Conservation (phyloP, 2,888 invertebrate species). For the Leuctra nigra region DNA sequence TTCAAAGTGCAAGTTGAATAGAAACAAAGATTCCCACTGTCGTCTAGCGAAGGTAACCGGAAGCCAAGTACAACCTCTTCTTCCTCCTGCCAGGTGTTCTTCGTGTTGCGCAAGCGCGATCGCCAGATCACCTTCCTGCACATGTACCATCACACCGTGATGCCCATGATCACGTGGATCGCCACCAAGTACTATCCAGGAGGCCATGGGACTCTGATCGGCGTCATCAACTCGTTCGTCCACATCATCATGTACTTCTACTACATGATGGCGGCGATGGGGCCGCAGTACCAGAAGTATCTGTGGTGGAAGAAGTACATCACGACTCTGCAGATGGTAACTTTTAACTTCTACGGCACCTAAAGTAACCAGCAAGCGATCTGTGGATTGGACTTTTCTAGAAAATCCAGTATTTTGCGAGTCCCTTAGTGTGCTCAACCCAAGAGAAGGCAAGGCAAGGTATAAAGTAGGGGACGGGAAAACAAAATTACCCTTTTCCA, state of each 20-base stretch:
- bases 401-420: no score
- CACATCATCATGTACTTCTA: constrained; percentile 37
- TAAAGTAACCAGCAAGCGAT: no score
- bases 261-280: constrained; percentile 35
- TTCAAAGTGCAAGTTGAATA: background rate
- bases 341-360: no score
- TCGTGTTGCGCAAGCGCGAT: constrained; percentile 46
- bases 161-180: constrained; percentile 37
- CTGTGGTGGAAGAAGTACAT: constrained; percentile 38
- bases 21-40: no score
- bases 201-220: constrained; percentile 36
- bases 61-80: no score
- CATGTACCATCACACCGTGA: constrained; percentile 45
- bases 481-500: no score
- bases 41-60: no score
- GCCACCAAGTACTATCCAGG: constrained; percentile 46
- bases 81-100: constrained; percentile 39
- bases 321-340: constrained; percentile 36
- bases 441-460: no score
- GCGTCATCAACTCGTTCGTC: constrained; percentile 40
- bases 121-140: constrained; percentile 47
- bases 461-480: no score
- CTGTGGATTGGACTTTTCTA: no score
- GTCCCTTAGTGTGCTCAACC: no score
- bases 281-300: constrained; percentile 34